Evolutionary conservation across 2,888 invertebrate species (phyloP).

Genomic region (Thymelicus sylvestris): DNA sequence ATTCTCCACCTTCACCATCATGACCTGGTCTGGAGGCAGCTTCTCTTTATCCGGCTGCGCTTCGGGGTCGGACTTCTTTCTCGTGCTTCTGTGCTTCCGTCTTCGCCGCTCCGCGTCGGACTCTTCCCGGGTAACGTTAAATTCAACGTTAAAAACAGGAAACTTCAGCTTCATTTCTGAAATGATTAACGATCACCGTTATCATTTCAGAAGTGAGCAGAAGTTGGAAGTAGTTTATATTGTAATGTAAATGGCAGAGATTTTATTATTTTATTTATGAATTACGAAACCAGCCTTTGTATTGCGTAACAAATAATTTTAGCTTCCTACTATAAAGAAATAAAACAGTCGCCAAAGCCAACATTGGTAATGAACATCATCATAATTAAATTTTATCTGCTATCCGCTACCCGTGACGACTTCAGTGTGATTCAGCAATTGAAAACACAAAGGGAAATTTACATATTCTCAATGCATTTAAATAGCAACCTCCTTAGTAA

Average conservation of each 20-base stretch:
- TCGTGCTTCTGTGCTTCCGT: slow-evolving; percentile 72
- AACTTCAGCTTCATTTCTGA: slow-evolving; percentile 91
- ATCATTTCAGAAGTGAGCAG: slow-evolving; percentile 73
- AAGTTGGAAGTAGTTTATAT: slow-evolving; percentile 41
- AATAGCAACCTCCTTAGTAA: too few relatives aligned
- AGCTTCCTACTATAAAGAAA: too few relatives aligned
- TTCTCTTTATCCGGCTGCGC: slow-evolving; percentile 52
- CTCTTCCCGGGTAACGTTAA: slow-evolving; percentile 93
- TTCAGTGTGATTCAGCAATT: too few relatives aligned
- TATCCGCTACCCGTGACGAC: too few relatives aligned
- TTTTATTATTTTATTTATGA: too few relatives aligned
- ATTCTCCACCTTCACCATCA: slow-evolving; percentile 98
- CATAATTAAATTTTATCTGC: too few relatives aligned
- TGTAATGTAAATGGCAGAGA: background rate
- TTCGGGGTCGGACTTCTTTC: slow-evolving; percentile 52
- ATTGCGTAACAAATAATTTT: too few relatives aligned
- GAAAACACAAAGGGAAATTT: too few relatives aligned
- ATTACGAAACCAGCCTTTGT: too few relatives aligned
- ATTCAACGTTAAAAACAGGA: slow-evolving; percentile 92
- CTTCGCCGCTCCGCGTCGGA: slow-evolving; percentile 85
- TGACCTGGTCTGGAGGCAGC: slow-evolving; percentile 73
- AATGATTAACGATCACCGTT: slow-evolving; percentile 52
- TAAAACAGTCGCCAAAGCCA: too few relatives aligned
- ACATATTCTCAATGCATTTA: too few relatives aligned
- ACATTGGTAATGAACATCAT: too few relatives aligned